Evolutionary conservation across 1,140 invertebrate species (phyloP).

Genomic region (Hestina assimilis): DNA sequence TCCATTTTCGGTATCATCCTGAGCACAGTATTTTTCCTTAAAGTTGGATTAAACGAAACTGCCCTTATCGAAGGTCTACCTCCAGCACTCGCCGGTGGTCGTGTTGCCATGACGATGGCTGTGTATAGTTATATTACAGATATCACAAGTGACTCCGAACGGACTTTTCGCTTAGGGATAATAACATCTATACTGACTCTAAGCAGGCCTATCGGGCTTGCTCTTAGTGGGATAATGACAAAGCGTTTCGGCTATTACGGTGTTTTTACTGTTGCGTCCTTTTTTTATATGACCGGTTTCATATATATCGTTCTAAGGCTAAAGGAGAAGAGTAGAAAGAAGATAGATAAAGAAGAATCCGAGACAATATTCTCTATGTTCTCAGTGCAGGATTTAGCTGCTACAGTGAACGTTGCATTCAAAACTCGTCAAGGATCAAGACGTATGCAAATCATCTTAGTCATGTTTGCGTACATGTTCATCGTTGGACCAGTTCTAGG

Average conservation of each 20-base stretch:
- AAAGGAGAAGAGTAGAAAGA: constrained; percentile 64
- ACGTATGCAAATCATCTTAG: constrained; percentile 70
- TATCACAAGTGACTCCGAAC: constrained; percentile 78
- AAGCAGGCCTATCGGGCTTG: constrained; percentile 70
- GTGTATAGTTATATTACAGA: constrained; percentile 81
- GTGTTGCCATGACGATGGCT: constrained; percentile 79
- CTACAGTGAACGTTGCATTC: constrained; percentile 76
- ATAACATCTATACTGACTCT: constrained; percentile 78
- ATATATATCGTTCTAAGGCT: constrained; percentile 69
- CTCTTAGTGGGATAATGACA: constrained; percentile 73
- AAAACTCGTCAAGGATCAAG: constrained; percentile 62
- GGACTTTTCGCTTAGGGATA: constrained; percentile 80
- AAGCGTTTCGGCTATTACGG: constrained; percentile 73
- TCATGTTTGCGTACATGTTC: constrained; percentile 76
- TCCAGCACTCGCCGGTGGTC: constrained; percentile 78
- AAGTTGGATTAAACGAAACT: constrained; percentile 77
- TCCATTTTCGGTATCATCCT: constrained; percentile 76
- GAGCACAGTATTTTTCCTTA: constrained; percentile 77
- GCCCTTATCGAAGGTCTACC: constrained; percentile 78
- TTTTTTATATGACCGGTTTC: constrained; percentile 71
- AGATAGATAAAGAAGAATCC: constrained; percentile 46
- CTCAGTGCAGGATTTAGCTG: constrained; percentile 66
- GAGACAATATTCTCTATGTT: constrained; percentile 51
- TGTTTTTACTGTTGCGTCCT: constrained; percentile 68
- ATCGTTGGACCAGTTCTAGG: constrained; percentile 78